These are phyloP conservation scores for Neosalanx taihuensis DNA, from an alignment of 2,797 vertebrate species.

Conservation along the genomic window DNA sequence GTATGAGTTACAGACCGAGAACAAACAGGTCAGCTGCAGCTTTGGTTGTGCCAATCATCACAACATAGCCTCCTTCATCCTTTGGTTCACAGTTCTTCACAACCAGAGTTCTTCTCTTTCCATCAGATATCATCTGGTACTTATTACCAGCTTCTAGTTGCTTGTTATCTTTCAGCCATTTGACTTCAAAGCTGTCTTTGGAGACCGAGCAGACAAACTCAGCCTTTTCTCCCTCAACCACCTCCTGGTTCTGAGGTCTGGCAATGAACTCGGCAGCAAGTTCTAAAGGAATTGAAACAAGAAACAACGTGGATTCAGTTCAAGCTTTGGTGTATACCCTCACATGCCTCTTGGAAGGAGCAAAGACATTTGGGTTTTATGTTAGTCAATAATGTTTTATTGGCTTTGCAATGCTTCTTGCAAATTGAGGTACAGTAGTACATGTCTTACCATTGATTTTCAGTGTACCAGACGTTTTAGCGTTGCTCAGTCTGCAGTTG, in stretches of 20 bases:
- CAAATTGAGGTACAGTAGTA: background rate
- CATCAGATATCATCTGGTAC: constrained; percentile 85
- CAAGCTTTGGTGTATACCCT: background rate
- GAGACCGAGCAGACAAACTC: constrained; percentile 92
- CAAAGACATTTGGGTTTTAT: background rate
- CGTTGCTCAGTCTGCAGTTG: constrained; percentile 84
- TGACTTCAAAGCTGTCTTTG: constrained; percentile 86
- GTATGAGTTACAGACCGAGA: constrained; percentile 75
- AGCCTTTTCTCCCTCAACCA: constrained; percentile 88
- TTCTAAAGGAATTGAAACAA: constrained; percentile 70
- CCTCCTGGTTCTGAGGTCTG: constrained; percentile 85
- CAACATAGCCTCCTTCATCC: constrained; percentile 85
- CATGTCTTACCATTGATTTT: constrained; percentile 82
- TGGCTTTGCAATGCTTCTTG: background rate
- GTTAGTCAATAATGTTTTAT: background rate
- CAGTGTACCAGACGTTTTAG: constrained; percentile 83
- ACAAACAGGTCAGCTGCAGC: constrained; percentile 85
- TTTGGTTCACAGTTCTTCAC: constrained; percentile 78
- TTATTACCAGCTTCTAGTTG: constrained; percentile 84
- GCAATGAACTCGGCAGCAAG: constrained; percentile 95
- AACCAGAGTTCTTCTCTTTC: constrained; percentile 84
- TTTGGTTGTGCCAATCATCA: constrained; percentile 83
- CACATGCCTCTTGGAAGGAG: background rate
- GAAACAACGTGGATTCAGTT: background rate
- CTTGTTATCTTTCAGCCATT: constrained; percentile 81